Evolutionary conservation across 2,888 invertebrate genomes (phyloP).

Genomic region (Miltochrista miniata): DNA sequence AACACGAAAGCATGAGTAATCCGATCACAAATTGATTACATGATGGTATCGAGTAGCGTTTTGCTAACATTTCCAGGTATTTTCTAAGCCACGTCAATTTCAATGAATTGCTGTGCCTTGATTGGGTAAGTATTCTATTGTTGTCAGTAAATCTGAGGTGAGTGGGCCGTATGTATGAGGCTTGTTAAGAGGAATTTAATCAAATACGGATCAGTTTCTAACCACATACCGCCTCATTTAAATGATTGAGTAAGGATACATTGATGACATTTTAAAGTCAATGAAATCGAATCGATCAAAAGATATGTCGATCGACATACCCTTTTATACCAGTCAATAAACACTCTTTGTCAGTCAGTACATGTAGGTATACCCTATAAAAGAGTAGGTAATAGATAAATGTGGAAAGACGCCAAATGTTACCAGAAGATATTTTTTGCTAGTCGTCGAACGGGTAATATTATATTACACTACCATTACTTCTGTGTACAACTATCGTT

Average conservation of each 20-base stretch:
- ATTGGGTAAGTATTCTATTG: constrained; percentile 75
- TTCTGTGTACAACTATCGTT: no score
- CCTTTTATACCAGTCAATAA: no score
- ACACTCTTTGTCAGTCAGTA: no score
- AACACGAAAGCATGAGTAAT: constrained; percentile 59
- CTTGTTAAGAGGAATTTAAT: constrained; percentile 66
- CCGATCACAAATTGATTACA: constrained; percentile 73
- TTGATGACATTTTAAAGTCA: no score
- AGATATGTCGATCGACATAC: no score
- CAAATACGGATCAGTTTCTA: constrained; percentile 60
- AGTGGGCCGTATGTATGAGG: constrained; percentile 41
- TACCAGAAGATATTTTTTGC: no score
- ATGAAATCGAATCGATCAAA: no score
- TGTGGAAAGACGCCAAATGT: no score
- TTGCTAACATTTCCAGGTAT: constrained; percentile 61
- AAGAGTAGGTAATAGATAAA: no score
- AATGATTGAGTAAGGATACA: constrained; percentile 37
- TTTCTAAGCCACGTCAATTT: constrained; percentile 66
- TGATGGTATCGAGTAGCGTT: constrained; percentile 62
- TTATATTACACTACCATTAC: no score
- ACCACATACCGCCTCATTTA: constrained; percentile 62
- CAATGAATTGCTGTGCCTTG: constrained; percentile 56
- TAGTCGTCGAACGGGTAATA: no score
- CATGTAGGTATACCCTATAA: no score
- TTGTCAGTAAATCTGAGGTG: constrained; percentile 41